Evolutionary conservation across 2,113 vertebrate species (phyloP).

Genomic region (Oostethus manadensis): DNA sequence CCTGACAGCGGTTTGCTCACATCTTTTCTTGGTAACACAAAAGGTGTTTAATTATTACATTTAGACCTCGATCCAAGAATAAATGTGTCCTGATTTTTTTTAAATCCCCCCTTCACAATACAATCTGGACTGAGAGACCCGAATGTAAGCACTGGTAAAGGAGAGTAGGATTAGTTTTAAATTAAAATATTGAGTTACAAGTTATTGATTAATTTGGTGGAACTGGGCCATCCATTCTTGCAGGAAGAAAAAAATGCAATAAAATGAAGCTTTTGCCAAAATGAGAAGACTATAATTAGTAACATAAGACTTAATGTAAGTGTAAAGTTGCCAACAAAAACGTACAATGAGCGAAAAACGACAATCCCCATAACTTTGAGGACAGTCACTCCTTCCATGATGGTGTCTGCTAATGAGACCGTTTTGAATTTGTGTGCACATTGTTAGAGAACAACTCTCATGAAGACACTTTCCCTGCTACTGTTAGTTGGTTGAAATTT

Average conservation of each 20-base stretch:
- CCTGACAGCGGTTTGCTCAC: no score
- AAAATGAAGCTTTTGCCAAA: neutral
- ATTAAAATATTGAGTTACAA: conserved; percentile 23
- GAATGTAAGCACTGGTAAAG: conserved; percentile 12
- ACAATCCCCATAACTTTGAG: conserved; percentile 9
- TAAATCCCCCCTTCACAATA: neutral
- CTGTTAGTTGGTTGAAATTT: neutral
- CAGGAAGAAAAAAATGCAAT: neutral
- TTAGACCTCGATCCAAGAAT: neutral
- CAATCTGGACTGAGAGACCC: no score
- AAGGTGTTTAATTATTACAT: conserved; percentile 1
- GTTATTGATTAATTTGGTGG: conserved; percentile 23
- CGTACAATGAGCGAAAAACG: no score
- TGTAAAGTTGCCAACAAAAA: no score
- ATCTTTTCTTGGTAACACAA: no score
- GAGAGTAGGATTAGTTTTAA: conserved; percentile 13
- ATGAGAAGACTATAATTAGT: conserved; percentile 1
- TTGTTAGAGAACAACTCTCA: neutral
- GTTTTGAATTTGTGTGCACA: neutral
- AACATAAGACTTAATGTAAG: neutral
- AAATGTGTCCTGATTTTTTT: neutral
- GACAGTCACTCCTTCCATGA: conserved; percentile 26
- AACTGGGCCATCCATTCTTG: conserved; percentile 13
- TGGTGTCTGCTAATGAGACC: conserved; percentile 20
- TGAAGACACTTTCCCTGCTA: neutral